Percentiles rank a stretch among this genome's conserved stretches.
These are phyloP conservation scores for Chloroceryle inda DNA, from an alignment of 2,797 vertebrate species.

Conservation along the genomic window DNA sequence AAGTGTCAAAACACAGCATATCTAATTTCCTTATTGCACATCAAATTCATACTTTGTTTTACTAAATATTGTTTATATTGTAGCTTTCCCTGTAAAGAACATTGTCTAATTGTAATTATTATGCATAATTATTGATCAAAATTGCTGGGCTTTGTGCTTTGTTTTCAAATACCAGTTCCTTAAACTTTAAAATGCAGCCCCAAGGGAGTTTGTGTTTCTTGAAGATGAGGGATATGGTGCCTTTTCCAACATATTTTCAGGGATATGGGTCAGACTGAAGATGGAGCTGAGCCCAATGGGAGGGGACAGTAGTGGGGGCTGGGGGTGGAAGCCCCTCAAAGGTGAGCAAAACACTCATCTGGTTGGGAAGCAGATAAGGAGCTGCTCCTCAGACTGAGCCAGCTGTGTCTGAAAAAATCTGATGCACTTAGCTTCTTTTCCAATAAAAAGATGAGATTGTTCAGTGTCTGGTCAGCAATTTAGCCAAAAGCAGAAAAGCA, in stretches of 20 bases:
- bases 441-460: background rate
- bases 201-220: background rate
- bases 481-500: background rate
- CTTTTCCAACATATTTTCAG: background rate
- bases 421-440: background rate
- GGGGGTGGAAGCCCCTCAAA: background rate
- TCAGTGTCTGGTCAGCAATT: background rate
- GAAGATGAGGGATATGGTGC: rapidly evolving
- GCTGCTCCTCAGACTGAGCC: background rate
- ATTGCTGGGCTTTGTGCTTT: background rate
- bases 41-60: background rate
- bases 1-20: background rate
- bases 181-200: background rate
- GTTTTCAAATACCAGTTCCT: background rate
- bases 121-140: background rate
- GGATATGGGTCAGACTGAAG: constrained; percentile 16
- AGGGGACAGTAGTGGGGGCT: background rate
- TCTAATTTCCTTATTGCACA: background rate
- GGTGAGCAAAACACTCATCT: constrained; percentile 60
- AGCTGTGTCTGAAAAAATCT: background rate
- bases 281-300: constrained; percentile 22
- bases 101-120: background rate
- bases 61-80: background rate
- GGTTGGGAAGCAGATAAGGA: constrained; percentile 34
- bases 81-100: background rate